Evolutionary conservation across 2,888 invertebrate genomes (phyloP), one percentile per base, ranked within the genome.

Genomic region (Pseudococcus viburni): DNA sequence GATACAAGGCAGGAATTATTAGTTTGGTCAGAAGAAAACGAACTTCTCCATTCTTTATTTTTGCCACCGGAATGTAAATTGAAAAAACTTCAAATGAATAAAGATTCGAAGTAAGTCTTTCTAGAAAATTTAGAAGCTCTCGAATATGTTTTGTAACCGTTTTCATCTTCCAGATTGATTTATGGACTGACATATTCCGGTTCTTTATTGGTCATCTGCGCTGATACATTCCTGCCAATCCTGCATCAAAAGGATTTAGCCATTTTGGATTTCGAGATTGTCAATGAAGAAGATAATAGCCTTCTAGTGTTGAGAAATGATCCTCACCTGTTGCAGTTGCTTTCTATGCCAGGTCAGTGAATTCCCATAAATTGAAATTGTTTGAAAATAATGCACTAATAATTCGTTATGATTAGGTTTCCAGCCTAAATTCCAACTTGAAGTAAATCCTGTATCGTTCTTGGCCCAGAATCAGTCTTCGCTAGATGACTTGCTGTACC

Each of bases 401-500:
- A n/a, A n/a, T 15, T 59, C 7, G 73, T 84, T 39, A 22, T 33
- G 17, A 48, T 17, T 17, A 91, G 92, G 90, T 59, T 91, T 91
- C 77, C 89, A 91, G 86, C 89, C 90, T 4, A 91, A 91, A 55
- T 91, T 91, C 87, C 90, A 91, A 77, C 90, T 92, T 84, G 87
- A 90, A 83, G 91, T 92, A 42, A 89, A 91, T 17, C 89, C 85
- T 19, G 90, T 89, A n/a, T 91, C 90, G 4, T 91, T 90, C 89
- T 90, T 92, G 64, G 90, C 92, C 6, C 90, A 91, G 80, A 88
- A 91, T 48, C 90, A 90, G 26, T 90, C 90, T 15, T 89, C 90
- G 46, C 90, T 89, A 15, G 91, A 91, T 88, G 91, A 91, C 89
- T 90, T 92, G 17, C 89, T 92, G 39, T 92, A 91, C 87, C 85